phyloP scores from a whole-genome alignment of 2,888 invertebrate genomes.

The Galerucella calmariensis region DNA sequence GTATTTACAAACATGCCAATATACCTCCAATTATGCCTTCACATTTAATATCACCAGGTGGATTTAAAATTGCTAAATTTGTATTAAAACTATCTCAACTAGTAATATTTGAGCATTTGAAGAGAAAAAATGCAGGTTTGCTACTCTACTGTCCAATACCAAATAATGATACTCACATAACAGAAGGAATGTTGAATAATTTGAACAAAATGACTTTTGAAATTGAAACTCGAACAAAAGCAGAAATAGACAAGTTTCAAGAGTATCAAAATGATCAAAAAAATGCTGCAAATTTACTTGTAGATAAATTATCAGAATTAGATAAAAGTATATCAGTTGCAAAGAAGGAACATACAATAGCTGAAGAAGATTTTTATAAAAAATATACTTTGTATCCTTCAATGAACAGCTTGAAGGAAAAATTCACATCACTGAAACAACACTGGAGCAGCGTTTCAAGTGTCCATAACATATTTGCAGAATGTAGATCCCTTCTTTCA shows the following conservation, averaged over 20 bases:
- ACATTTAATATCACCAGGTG: constrained; percentile 61
- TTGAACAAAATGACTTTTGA: constrained; percentile 44
- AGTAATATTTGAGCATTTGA: constrained; percentile 54
- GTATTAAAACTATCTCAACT: constrained; percentile 60
- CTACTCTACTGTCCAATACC: constrained; percentile 40
- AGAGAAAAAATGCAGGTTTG: constrained; percentile 38
- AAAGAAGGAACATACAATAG: constrained; percentile 33
- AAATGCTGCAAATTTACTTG: constrained; percentile 44
- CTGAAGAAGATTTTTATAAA: constrained; percentile 41
- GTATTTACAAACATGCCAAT: constrained; percentile 55
- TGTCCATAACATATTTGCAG: constrained; percentile 45
- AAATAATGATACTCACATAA: constrained; percentile 36
- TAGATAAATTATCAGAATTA: constrained; percentile 42
- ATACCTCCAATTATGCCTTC: constrained; percentile 58
- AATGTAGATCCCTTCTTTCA: constrained; percentile 47
- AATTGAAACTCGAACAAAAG: constrained; percentile 46
- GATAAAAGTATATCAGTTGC: constrained; percentile 42
- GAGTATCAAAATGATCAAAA: constrained; percentile 38
- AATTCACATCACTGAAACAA: constrained; percentile 44
- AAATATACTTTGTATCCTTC: constrained; percentile 43
- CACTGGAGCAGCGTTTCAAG: constrained; percentile 43
- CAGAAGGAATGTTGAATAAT: constrained; percentile 43
- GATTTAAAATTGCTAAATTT: constrained; percentile 57
- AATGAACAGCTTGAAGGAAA: constrained; percentile 42
- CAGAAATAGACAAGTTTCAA: constrained; percentile 45